A percentile compares a stretch with the other conserved stretches of the same genome.
Evolutionary conservation across 2,888 invertebrate genomes (phyloP).

Genomic region (Caradrina clavipalpis): DNA sequence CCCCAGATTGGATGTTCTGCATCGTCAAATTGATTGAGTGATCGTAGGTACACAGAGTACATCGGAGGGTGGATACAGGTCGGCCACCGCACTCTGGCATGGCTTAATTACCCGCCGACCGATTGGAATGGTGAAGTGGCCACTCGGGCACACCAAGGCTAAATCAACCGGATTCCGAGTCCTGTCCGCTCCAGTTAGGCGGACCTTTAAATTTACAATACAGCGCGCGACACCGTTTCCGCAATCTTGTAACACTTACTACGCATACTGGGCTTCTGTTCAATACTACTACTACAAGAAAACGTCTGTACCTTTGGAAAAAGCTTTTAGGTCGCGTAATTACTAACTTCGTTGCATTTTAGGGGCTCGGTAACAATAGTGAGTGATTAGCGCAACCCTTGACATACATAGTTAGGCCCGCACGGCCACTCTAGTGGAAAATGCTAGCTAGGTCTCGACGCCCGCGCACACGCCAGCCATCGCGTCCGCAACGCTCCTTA

Average conservation of each 20-base stretch:
- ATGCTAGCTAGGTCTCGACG: constrained; percentile 85
- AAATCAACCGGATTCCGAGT: constrained; percentile 88
- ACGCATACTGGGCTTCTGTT: constrained; percentile 26
- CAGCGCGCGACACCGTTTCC: constrained; percentile 78
- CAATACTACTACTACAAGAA: constrained; percentile 21
- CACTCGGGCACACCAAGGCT: constrained; percentile 88
- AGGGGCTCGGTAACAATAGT: constrained; percentile 85
- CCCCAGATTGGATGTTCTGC: constrained; percentile 33
- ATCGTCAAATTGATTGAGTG: constrained; percentile 59
- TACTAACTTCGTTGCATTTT: constrained; percentile 75
- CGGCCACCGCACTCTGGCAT: constrained; percentile 75
- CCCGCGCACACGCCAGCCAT: constrained; percentile 69
- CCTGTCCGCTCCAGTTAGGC: constrained; percentile 88
- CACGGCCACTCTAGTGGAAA: constrained; percentile 88
- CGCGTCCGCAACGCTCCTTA: constrained; percentile 65
- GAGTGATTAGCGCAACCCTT: constrained; percentile 88
- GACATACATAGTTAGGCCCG: constrained; percentile 85
- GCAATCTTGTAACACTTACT: constrained; percentile 74
- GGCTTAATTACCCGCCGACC: constrained; percentile 84
- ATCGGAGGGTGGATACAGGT: constrained; percentile 73
- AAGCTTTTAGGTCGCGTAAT: constrained; percentile 68
- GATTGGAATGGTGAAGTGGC: constrained; percentile 89
- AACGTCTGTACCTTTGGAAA: constrained; percentile 46
- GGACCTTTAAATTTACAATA: constrained; percentile 84
- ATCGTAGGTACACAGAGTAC: constrained; percentile 60